A percentile compares a stretch with the other conserved stretches of the same genome.
These are phyloP conservation scores for Ostrea edulis DNA, from an alignment of 1,140 invertebrate species.

Conservation along the genomic window DNA sequence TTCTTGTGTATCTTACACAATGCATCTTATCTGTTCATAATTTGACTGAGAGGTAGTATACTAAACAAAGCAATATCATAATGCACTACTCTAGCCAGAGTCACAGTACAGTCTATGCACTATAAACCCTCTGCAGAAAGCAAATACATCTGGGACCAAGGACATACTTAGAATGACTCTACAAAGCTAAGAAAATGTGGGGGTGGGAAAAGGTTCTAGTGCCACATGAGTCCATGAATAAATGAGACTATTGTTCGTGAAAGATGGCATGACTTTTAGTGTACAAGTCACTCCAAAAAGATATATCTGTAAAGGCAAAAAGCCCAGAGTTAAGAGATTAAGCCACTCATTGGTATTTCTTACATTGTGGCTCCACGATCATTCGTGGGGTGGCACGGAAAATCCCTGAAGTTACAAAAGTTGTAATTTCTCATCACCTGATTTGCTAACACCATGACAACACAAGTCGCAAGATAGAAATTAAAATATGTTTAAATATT, in stretches of 20 bases:
- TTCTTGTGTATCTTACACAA: neutral
- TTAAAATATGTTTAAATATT: neutral
- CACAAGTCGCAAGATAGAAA: neutral
- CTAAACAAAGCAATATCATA: neutral
- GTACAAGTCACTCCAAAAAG: conserved; percentile 38
- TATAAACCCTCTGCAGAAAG: neutral
- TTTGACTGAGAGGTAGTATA: neutral
- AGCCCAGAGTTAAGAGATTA: conserved; percentile 28
- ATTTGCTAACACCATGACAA: neutral
- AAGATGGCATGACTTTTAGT: conserved; percentile 29
- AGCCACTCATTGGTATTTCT: conserved; percentile 38
- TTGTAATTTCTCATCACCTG: neutral
- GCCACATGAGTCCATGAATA: neutral
- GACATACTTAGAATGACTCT: conserved; percentile 5
- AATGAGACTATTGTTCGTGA: conserved; percentile 16
- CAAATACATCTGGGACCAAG: neutral
- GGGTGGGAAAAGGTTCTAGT: neutral
- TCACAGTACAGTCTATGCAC: neutral
- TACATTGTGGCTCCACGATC: conserved; percentile 56
- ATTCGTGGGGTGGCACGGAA: conserved; percentile 54
- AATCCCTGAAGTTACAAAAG: conserved; percentile 49
- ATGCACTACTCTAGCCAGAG: neutral
- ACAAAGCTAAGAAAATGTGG: conserved; percentile 27
- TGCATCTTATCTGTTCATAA: neutral
- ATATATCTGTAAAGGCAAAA: conserved; percentile 22